A percentile compares a stretch with the other conserved stretches of the same genome.
phyloP scores from a whole-genome alignment of 2,888 invertebrate genomes.

The Dryococelus australis region DNA sequence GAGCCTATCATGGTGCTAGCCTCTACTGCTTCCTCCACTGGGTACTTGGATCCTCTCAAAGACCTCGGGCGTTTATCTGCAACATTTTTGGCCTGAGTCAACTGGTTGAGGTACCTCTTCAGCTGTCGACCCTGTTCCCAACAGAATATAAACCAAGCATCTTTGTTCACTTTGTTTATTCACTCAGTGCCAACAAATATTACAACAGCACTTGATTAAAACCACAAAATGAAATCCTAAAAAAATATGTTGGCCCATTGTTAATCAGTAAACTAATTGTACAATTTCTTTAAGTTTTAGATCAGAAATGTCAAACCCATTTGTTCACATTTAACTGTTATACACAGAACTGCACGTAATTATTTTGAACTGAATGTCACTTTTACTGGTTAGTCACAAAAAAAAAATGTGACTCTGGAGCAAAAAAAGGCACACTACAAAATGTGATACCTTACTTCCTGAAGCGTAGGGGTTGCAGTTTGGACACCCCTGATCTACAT shows the following conservation, averaged over 20 bases:
- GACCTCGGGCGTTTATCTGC: constrained; percentile 79
- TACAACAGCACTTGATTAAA: background rate
- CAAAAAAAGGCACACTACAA: too few species aligned
- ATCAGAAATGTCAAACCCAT: too few species aligned
- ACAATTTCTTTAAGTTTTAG: too few species aligned
- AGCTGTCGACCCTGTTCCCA: constrained; percentile 72
- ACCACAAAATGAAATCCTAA: background rate
- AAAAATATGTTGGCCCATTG: background rate
- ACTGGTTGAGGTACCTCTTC: constrained; percentile 82
- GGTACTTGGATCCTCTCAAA: constrained; percentile 77
- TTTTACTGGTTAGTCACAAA: too few species aligned
- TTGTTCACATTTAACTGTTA: background rate
- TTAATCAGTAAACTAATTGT: too few species aligned
- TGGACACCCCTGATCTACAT: too few species aligned
- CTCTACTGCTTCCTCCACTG: constrained; percentile 64
- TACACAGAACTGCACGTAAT: background rate
- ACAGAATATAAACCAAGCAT: background rate
- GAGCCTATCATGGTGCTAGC: constrained; percentile 39
- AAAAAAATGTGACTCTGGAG: too few species aligned
- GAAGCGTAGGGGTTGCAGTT: too few species aligned
- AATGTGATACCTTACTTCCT: too few species aligned
- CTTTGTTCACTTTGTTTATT: too few species aligned
- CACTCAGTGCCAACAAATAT: too few species aligned
- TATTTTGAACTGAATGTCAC: background rate
- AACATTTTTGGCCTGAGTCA: constrained; percentile 80